phyloP scores from a whole-genome alignment of 2,888 invertebrate species.

The Eupithecia centaureata region DNA sequence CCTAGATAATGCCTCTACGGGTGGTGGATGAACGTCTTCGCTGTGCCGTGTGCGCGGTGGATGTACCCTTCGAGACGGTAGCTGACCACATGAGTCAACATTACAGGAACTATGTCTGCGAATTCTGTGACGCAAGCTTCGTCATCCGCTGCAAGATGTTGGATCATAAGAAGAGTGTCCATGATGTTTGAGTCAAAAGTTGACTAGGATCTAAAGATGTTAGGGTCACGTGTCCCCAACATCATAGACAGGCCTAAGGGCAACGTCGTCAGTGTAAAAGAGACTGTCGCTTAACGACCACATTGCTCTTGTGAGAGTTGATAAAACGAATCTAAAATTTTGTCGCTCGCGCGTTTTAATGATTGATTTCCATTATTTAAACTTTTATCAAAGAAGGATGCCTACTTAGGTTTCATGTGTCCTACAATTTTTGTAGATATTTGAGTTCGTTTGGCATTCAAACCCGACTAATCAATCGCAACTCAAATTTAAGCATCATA shows the following conservation, averaged over 20 bases:
- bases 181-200: constrained; percentile 57
- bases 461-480: background rate
- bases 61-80: constrained; percentile 54
- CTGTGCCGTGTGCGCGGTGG: constrained; percentile 54
- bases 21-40: constrained; percentile 46
- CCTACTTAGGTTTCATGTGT: background rate
- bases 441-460: background rate
- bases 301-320: background rate
- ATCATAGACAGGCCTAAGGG: no score
- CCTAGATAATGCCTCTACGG: constrained; percentile 57
- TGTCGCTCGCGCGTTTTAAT: background rate
- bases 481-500: no score
- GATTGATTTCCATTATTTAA: background rate
- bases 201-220: no score
- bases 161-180: constrained; percentile 59
- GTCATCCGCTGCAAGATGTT: constrained; percentile 57
- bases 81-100: constrained; percentile 71
- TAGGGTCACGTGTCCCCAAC: no score
- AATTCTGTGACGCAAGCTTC: constrained; percentile 63
- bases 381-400: background rate
- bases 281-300: no score
- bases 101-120: constrained; percentile 68
- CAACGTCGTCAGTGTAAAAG: no score
- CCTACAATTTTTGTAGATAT: background rate
- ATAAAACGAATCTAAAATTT: background rate